These are phyloP conservation scores for Dasysyrphus tricinctus DNA, from an alignment of 2,888 invertebrate genomes.

Conservation along the genomic window DNA sequence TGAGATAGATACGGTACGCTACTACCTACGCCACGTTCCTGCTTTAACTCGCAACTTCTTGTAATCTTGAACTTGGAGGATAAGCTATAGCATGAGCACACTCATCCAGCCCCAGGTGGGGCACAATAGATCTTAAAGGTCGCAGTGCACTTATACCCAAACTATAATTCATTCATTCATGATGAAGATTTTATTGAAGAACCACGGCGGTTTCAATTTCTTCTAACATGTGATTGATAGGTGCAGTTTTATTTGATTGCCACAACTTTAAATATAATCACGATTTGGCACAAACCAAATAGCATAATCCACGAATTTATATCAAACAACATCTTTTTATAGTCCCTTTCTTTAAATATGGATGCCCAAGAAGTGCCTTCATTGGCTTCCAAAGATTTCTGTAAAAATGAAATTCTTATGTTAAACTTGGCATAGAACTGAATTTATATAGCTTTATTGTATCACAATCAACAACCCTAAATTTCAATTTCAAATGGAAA, in stretches of 20 bases:
- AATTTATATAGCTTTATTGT: slow-evolving; percentile 15
- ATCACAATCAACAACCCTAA: slow-evolving; percentile 2
- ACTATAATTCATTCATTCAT: too few relatives aligned
- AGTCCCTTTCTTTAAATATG: neutral
- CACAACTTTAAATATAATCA: slow-evolving; percentile 6
- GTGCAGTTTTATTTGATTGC: slow-evolving; percentile 15
- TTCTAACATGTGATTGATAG: slow-evolving; percentile 10
- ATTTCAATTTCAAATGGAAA: neutral
- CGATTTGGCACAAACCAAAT: slow-evolving; percentile 1
- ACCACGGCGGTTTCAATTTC: slow-evolving; percentile 5
- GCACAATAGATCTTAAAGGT: too few relatives aligned
- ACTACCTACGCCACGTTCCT: too few relatives aligned
- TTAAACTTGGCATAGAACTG: neutral
- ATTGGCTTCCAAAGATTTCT: neutral
- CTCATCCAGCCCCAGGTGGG: too few relatives aligned
- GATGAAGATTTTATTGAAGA: too few relatives aligned
- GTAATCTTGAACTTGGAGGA: too few relatives aligned
- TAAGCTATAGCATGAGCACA: too few relatives aligned
- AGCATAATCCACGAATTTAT: neutral
- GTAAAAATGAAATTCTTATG: neutral
- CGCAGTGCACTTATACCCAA: too few relatives aligned
- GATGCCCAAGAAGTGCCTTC: slow-evolving; percentile 4
- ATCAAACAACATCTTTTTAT: neutral
- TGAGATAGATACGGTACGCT: too few relatives aligned
- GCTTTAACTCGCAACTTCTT: too few relatives aligned